Evolutionary conservation across 2,888 invertebrate genomes (phyloP).

Genomic region (Cheilosia vernalis): DNA sequence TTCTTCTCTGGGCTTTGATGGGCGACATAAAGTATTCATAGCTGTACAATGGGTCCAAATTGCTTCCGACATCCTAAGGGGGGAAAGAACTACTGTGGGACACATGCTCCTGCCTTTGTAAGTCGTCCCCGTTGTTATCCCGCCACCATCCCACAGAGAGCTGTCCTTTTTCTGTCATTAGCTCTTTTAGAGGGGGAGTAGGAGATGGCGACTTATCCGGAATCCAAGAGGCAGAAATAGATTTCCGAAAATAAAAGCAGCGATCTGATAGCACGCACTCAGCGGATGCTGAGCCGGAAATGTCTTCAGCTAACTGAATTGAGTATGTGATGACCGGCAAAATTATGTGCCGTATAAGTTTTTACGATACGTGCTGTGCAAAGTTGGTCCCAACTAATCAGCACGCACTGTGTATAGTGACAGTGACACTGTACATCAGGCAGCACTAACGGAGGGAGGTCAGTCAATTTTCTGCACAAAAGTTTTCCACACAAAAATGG

Average conservation of each 20-base stretch:
- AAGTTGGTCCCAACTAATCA: slow-evolving; percentile 30
- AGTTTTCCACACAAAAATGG: neutral
- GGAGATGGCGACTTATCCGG: slow-evolving; percentile 15
- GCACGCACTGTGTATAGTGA: neutral
- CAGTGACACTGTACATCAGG: slow-evolving; percentile 6
- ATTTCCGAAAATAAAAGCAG: slow-evolving; percentile 54
- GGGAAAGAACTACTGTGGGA: slow-evolving; percentile 3
- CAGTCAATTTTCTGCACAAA: neutral
- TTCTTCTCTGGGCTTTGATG: slow-evolving; percentile 45
- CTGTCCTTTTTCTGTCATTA: slow-evolving; percentile 47
- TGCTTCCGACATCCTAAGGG: slow-evolving; percentile 49
- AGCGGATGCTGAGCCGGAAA: slow-evolving; percentile 1
- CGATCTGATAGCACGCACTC: slow-evolving; percentile 20
- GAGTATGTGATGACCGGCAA: slow-evolving; percentile 40
- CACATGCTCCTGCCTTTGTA: slow-evolving; percentile 8
- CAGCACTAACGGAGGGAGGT: neutral
- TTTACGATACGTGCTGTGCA: slow-evolving; percentile 48
- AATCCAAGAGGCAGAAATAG: slow-evolving; percentile 56
- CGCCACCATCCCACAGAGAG: neutral
- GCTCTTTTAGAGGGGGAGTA: slow-evolving; percentile 15
- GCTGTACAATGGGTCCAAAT: slow-evolving; percentile 63
- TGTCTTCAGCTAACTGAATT: slow-evolving; percentile 9
- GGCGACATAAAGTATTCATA: slow-evolving; percentile 66
- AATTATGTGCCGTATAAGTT: slow-evolving; percentile 56
- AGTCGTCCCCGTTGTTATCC: neutral